phyloP scores from a whole-genome alignment of 1,140 invertebrate genomes.

The Dendrolimus kikuchii region DNA sequence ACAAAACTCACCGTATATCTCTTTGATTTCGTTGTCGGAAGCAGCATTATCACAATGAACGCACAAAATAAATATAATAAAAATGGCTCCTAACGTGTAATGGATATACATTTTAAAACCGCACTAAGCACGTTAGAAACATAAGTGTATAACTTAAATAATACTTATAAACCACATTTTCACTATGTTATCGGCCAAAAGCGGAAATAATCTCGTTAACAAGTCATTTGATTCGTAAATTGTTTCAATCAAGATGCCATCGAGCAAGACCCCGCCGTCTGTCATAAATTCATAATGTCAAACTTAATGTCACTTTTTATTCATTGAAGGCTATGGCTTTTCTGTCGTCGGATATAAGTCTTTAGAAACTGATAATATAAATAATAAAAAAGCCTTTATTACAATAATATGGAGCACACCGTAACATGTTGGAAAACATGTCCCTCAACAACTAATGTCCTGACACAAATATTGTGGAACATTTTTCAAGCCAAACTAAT shows the following conservation, averaged over 20 bases:
- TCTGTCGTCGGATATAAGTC: no score
- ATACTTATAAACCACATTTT: slow-evolving; percentile 61
- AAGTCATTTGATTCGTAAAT: slow-evolving; percentile 56
- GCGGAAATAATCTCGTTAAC: slow-evolving; percentile 43
- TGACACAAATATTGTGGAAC: no score
- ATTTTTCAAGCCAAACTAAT: no score
- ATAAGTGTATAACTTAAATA: slow-evolving; percentile 43
- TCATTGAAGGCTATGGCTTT: no score
- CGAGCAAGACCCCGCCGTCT: slow-evolving; percentile 62
- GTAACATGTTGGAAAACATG: no score
- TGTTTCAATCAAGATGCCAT: slow-evolving; percentile 51
- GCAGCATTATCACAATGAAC: slow-evolving; percentile 67
- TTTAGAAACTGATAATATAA: no score
- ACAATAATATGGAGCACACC: no score
- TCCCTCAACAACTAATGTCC: no score
- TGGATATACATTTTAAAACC: slow-evolving; percentile 61
- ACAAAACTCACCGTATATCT: slow-evolving; percentile 57
- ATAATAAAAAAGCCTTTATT: no score
- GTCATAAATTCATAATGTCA: slow-evolving; percentile 58
- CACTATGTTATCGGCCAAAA: slow-evolving; percentile 40
- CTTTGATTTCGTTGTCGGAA: slow-evolving; percentile 62
- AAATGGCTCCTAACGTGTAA: slow-evolving; percentile 67
- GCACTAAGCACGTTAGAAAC: slow-evolving; percentile 38
- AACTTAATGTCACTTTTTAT: slow-evolving; percentile 5
- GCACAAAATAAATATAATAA: slow-evolving; percentile 71